Evolutionary conservation across 1,140 invertebrate species (phyloP), one percentile per base, ranked within the genome.

Genomic region (Schmidtea mediterranea): DNA sequence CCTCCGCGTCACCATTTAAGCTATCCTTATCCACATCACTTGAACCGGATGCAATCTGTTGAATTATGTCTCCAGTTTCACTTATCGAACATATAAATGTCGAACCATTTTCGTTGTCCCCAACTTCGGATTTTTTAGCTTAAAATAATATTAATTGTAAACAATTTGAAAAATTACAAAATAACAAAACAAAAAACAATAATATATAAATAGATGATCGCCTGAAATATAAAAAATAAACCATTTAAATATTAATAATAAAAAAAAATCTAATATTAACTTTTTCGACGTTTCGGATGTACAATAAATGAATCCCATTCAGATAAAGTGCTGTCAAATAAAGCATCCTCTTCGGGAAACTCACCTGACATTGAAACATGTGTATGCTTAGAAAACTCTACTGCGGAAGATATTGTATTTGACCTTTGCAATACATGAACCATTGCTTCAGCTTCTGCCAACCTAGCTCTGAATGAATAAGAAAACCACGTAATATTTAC

Each of bases 91-190:
- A 22, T 38, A 18, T 39, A 26, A 36, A 41, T 3, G 19, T 15
- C 5, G 19, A 41, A 6, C 15, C 15, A 21, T 21, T 16, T 41
- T 41, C 19, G 8, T 6, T 15, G 15, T 21, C 15, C 3, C 39
- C 5, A 41, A 16, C 39, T 41, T 16, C 39, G 3, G 15, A 41
- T 41, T 16, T 41, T 15, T 21, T 21, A 3, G 39, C 39, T 21
- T 5, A 15, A 16, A 6, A 79, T 74, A 36, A 76, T 74, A 58
- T 86, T 83, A 3, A 80, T 76, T 67, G 92, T 84, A 51, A 82
- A 72, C 21, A 94, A 65, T 52, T 59, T 59, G 5, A 57, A 52
- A 54, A 59, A 63, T 52, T 49, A 51, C 50, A 24, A 13, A 49
- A 2, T 38, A 37, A 36, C 46, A n/a, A 13, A 43, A 46, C 3